Percentiles rank a stretch among this genome's conserved stretches.
Conservation (phyloP, 2,113 vertebrate genomes). For the Larimichthys crocea region DNA sequence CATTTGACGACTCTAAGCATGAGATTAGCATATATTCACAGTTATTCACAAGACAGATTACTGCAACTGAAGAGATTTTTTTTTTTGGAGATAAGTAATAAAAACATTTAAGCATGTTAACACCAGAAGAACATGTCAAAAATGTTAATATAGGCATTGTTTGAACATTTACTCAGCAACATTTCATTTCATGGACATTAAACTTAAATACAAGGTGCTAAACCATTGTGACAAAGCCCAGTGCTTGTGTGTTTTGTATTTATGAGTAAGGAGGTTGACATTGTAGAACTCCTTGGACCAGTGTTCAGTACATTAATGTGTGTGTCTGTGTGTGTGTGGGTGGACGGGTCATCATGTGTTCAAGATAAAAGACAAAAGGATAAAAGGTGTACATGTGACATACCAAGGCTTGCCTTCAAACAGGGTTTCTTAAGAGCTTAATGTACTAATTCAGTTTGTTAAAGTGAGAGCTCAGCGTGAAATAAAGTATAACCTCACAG, state of each 20-base stretch:
- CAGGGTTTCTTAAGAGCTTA: too few species aligned
- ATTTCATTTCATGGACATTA: not conserved
- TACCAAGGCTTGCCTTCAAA: not conserved
- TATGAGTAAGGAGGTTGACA: not conserved
- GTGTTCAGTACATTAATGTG: too few species aligned
- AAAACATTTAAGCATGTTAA: not conserved
- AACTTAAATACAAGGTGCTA: not conserved
- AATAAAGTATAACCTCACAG: too few species aligned
- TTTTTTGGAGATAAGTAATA: not conserved
- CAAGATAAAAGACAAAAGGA: not conserved
- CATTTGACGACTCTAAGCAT: constrained; percentile 6
- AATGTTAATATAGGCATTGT: not conserved
- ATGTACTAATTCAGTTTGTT: too few species aligned
- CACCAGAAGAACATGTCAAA: not conserved
- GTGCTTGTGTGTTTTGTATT: not conserved
- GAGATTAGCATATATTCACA: not conserved
- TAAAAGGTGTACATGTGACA: not conserved
- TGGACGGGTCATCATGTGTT: not conserved
- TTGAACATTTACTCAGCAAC: not conserved
- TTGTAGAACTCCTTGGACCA: not conserved
- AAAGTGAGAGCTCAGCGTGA: too few species aligned
- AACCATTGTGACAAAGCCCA: not conserved
- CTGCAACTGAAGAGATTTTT: not conserved
- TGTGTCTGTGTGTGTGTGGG: not conserved
- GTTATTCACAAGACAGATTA: not conserved